Conservation (phyloP, 2,113 vertebrate species). For the Eurypyga helias region DNA sequence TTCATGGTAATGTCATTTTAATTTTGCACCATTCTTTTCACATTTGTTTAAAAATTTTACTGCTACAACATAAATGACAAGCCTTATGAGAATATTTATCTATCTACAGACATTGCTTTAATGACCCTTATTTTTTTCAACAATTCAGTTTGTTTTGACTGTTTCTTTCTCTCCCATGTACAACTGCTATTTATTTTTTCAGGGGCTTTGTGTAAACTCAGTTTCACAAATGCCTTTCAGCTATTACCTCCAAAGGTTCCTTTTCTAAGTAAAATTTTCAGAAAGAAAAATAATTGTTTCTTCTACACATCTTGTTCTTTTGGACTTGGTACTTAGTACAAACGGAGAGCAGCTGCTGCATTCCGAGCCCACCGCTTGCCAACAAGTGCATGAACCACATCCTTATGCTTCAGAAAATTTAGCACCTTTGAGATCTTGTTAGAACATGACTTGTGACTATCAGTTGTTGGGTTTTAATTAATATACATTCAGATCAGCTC, state of each 20-base stretch:
- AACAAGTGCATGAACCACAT: not conserved
- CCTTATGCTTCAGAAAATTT: not conserved
- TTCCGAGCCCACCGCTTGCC: not conserved
- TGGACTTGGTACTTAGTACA: not conserved
- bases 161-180: not conserved
- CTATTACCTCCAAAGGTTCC: not conserved
- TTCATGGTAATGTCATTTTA: not conserved
- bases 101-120: not conserved
- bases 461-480: not conserved
- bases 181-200: not conserved
- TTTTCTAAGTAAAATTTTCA: not conserved
- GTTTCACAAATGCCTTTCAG: not conserved
- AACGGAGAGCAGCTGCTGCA: not conserved
- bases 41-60: conserved; percentile 1
- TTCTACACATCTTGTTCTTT: not conserved
- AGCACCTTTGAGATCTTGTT: not conserved
- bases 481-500: not conserved
- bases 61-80: not conserved
- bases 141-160: not conserved
- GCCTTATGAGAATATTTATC: not conserved
- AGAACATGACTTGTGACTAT: not conserved
- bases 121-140: not conserved
- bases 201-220: not conserved
- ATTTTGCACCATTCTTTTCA: not conserved
- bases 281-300: not conserved